phyloP scores from a whole-genome alignment of 2,888 invertebrate species.

The Caenorhabditis sp. region DNA sequence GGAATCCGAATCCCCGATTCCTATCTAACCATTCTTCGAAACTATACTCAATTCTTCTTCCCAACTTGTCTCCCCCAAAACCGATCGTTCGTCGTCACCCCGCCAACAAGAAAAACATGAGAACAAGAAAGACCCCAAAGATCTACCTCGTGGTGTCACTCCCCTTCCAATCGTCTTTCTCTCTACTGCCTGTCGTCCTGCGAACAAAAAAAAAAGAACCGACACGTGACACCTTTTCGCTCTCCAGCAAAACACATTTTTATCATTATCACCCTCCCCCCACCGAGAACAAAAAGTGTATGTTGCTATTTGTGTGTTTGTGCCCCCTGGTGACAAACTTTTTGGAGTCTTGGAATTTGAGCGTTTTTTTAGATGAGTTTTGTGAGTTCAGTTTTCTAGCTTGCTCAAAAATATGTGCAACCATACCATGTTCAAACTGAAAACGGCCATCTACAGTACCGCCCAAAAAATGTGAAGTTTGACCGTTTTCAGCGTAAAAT shows the following conservation, averaged over 20 bases:
- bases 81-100: background rate
- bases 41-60: background rate
- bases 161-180: background rate
- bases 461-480: no score
- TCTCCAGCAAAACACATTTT: conserved; percentile 14
- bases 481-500: no score
- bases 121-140: conserved; percentile 27
- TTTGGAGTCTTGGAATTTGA: background rate
- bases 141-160: conserved; percentile 41
- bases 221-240: conserved; percentile 23
- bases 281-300: conserved; percentile 14
- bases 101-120: background rate
- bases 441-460: no score
- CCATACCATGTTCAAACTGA: no score
- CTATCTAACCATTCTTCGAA: background rate
- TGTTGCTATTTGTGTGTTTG: background rate
- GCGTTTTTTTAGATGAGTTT: no score
- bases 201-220: background rate
- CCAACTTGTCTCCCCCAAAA: background rate
- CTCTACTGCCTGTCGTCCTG: background rate
- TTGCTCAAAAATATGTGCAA: no score
- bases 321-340: background rate
- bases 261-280: background rate
- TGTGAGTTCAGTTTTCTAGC: no score
- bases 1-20: no score